Conservation (phyloP, 1,140 invertebrate species). For the Drosophila serrata region DNA sequence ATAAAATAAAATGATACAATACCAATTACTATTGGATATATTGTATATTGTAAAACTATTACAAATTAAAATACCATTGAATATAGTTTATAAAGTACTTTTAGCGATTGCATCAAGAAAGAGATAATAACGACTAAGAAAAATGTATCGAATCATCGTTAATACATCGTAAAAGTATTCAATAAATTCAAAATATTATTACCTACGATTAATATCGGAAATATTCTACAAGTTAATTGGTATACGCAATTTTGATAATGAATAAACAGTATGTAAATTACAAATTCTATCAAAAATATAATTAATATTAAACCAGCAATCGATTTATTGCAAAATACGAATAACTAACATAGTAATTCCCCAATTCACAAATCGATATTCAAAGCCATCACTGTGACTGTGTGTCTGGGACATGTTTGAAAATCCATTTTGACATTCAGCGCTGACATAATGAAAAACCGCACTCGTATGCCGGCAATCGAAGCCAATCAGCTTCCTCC, state of each 20-base stretch:
- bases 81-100: background rate
- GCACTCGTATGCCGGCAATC: slow-evolving; percentile 28
- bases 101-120: no score
- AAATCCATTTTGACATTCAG: slow-evolving; percentile 70
- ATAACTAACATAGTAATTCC: background rate
- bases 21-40: background rate
- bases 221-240: no score
- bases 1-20: background rate
- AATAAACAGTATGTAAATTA: background rate
- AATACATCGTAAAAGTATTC: no score
- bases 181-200: no score
- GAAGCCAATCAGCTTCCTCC: slow-evolving; percentile 24
- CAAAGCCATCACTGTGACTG: background rate
- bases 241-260: no score
- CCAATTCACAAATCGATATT: background rate
- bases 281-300: background rate
- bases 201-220: background rate
- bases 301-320: background rate
- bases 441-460: slow-evolving; percentile 61
- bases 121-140: no score
- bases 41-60: background rate
- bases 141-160: no score
- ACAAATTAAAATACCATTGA: background rate
- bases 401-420: slow-evolving; percentile 53
- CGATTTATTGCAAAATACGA: background rate